Percentiles rank a stretch among this genome's conserved stretches.
Evolutionary conservation across 2,113 vertebrate species (phyloP).

Genomic region (Brachirus orientalis): DNA sequence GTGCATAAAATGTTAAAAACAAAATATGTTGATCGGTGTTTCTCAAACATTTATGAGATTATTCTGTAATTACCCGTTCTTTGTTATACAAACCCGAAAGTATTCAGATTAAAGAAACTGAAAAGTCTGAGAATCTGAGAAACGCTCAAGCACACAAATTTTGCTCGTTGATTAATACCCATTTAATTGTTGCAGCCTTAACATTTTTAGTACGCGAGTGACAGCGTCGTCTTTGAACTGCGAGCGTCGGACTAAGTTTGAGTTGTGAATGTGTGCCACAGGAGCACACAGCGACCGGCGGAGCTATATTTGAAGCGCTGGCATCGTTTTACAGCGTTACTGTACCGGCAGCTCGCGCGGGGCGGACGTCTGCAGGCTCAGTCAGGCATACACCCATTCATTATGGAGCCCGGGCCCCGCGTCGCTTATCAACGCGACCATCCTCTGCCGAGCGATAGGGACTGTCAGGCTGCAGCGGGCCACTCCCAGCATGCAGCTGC

Average conservation of each 20-base stretch:
- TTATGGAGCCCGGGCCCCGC: slow-evolving; percentile 25
- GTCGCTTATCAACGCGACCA: slow-evolving; percentile 69
- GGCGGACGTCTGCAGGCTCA: slow-evolving; percentile 31
- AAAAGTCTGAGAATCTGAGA: too few relatives aligned
- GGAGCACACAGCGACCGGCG: slow-evolving; percentile 9
- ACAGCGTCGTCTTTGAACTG: not conserved
- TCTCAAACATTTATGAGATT: too few relatives aligned
- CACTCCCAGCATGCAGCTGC: slow-evolving; percentile 60
- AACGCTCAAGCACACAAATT: too few relatives aligned
- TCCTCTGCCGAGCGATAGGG: slow-evolving; percentile 64
- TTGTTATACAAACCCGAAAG: too few relatives aligned
- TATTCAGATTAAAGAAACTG: too few relatives aligned
- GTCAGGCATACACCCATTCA: slow-evolving; percentile 54
- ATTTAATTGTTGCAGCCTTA: too few relatives aligned
- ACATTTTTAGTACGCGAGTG: too few relatives aligned
- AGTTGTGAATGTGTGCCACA: slow-evolving; percentile 48
- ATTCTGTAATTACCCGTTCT: too few relatives aligned
- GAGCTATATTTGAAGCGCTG: slow-evolving; percentile 72
- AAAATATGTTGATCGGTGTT: too few relatives aligned
- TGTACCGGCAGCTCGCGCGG: slow-evolving; percentile 29
- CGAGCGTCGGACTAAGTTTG: not conserved
- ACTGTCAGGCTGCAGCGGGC: slow-evolving; percentile 35
- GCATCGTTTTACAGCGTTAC: slow-evolving; percentile 71
- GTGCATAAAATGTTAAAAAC: too few relatives aligned
- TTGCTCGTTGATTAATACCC: too few relatives aligned